Evolutionary conservation across 2,797 vertebrate genomes (phyloP).

Genomic region (Dallia pectoralis): DNA sequence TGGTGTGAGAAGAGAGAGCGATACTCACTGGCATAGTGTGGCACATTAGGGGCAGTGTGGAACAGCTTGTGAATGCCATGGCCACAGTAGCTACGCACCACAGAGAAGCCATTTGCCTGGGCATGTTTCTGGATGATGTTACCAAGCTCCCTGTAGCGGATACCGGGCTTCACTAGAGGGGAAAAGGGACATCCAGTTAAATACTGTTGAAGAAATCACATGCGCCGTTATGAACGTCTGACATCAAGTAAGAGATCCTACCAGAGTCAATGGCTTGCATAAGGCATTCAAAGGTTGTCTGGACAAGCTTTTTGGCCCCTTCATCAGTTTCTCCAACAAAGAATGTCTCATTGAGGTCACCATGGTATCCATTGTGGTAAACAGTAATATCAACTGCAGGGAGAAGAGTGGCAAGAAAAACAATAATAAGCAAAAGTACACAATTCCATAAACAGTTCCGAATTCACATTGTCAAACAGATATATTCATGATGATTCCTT

Average conservation of each 20-base stretch:
- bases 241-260: constrained; percentile 50
- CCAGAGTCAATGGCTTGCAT: constrained; percentile 98
- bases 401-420: neutral
- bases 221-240: neutral
- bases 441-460: neutral
- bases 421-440: neutral
- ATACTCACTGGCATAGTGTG: constrained; percentile 96
- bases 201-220: neutral
- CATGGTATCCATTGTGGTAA: constrained; percentile 96
- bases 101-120: constrained; percentile 94
- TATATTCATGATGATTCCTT: too few species aligned
- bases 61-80: constrained; percentile 97
- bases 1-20: neutral
- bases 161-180: constrained; percentile 88
- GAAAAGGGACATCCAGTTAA: neutral
- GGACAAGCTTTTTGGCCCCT: constrained; percentile 88
- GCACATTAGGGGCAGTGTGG: constrained; percentile 95
- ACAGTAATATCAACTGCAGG: constrained; percentile 96
- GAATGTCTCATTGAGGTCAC: constrained; percentile 98
- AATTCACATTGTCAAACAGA: neutral
- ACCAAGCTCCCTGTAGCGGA: constrained; percentile 93
- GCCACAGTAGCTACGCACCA: constrained; percentile 96
- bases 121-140: constrained; percentile 99
- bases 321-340: constrained; percentile 95
- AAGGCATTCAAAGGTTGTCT: constrained; percentile 96